Conservation (phyloP, 2,797 vertebrate species). For the Coccyzus lansbergi region DNA sequence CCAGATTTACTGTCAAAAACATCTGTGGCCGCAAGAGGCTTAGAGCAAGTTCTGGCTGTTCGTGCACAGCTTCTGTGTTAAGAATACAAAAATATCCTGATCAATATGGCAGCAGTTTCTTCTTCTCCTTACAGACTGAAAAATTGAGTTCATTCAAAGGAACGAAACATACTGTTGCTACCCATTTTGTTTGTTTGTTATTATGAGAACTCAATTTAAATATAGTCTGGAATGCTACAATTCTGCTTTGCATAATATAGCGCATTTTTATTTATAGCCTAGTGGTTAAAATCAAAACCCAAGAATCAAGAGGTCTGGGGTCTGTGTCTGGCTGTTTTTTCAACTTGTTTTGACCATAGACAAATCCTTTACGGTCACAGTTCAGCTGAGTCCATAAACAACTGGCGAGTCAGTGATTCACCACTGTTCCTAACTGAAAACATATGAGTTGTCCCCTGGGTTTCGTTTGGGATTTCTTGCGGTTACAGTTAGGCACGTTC, state of each 20-base stretch:
- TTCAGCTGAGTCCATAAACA: conserved; percentile 23
- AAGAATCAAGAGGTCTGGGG: not conserved
- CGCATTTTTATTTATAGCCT: conserved; percentile 9
- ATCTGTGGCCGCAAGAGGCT: not conserved
- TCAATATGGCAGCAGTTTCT: not conserved
- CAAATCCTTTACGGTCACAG: conserved; percentile 1
- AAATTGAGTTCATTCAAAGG: not conserved
- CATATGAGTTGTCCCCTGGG: not conserved
- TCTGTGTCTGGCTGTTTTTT: conserved; percentile 39
- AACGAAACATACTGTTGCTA: not conserved
- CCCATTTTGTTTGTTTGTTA: not conserved
- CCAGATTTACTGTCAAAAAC: not conserved
- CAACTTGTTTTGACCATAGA: conserved; percentile 1
- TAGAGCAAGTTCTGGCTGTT: not conserved
- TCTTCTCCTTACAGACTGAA: not conserved
- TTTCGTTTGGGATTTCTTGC: not conserved
- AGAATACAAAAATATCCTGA: not conserved
- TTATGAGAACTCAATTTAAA: not conserved
- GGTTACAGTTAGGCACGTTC: conserved; percentile 16
- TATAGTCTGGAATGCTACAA: not conserved
- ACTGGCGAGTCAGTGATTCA: conserved; percentile 44
- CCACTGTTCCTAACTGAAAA: not conserved
- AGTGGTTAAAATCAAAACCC: conserved; percentile 22
- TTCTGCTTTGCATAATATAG: not conserved
- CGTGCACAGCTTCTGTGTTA: not conserved